These are phyloP conservation scores for Phrynocephalus forsythii DNA, from an alignment of 2,797 vertebrate species.

Conservation along the genomic window DNA sequence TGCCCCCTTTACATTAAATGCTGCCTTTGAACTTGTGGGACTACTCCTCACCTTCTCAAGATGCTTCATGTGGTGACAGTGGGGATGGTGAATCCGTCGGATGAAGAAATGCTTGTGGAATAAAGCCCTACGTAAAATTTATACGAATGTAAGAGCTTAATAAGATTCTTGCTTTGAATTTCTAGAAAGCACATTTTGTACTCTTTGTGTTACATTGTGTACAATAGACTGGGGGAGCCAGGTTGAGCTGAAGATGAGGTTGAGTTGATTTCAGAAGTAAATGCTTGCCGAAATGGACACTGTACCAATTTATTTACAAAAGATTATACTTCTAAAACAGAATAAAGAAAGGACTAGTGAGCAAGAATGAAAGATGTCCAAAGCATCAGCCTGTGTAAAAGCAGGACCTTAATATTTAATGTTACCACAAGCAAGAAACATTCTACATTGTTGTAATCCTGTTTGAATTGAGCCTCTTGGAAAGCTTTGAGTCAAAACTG, in stretches of 20 bases:
- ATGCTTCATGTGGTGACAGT: slow-evolving; percentile 53
- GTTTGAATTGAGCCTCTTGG: slow-evolving; percentile 50
- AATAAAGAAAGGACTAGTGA: slow-evolving; percentile 50
- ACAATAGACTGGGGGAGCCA: slow-evolving; percentile 14
- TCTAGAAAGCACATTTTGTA: slow-evolving; percentile 14
- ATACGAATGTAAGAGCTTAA: slow-evolving; percentile 27
- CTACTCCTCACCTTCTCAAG: slow-evolving; percentile 38
- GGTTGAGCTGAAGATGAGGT: slow-evolving; percentile 46
- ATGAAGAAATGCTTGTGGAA: slow-evolving; percentile 26
- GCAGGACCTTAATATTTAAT: slow-evolving; percentile 33
- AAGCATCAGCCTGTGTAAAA: slow-evolving; percentile 33
- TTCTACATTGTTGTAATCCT: slow-evolving; percentile 40
- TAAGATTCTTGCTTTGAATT: slow-evolving; percentile 40
- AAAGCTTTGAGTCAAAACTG: slow-evolving; percentile 4
- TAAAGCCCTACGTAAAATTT: slow-evolving; percentile 17
- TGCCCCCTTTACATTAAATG: slow-evolving; percentile 51
- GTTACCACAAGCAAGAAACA: slow-evolving; percentile 17
- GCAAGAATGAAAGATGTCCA: slow-evolving; percentile 13
- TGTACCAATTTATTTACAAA: slow-evolving; percentile 51
- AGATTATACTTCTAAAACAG: slow-evolving; percentile 53
- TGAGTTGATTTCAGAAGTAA: slow-evolving; percentile 58
- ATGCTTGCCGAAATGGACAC: slow-evolving; percentile 51
- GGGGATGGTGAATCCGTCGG: slow-evolving; percentile 44
- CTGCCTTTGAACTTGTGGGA: slow-evolving; percentile 40
- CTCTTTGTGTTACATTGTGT: slow-evolving; percentile 9